These are phyloP conservation scores for Amphiprion ocellaris DNA, from an alignment of 2,113 vertebrate species.

Conservation along the genomic window DNA sequence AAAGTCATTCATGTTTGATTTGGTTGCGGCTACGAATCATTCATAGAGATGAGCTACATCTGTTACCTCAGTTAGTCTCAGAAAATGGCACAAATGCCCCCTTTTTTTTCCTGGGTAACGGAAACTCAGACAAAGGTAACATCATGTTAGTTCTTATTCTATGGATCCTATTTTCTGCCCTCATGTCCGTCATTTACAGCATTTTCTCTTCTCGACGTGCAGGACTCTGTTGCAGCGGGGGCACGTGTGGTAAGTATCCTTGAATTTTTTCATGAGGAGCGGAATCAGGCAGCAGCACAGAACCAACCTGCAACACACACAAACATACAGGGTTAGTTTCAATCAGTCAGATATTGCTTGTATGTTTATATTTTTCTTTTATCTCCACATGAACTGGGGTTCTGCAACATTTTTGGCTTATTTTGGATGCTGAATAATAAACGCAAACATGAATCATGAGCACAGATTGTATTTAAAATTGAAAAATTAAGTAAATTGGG, in stretches of 20 bases:
- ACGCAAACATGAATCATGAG: no score
- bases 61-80: conserved; percentile 1
- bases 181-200: conserved; percentile 74
- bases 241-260: conserved; percentile 84
- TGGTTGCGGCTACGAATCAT: background rate
- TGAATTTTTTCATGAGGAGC: conserved; percentile 82
- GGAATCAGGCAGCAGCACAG: conserved; percentile 86
- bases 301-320: conserved; percentile 73
- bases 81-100: background rate
- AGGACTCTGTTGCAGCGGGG: conserved; percentile 81
- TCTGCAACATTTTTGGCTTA: no score
- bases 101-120: background rate
- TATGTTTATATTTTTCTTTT: no score
- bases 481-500: no score
- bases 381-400: no score
- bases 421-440: no score
- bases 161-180: conserved; percentile 7
- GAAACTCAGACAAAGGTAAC: background rate
- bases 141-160: conserved; percentile 34
- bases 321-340: background rate
- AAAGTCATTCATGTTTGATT: conserved; percentile 22
- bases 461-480: no score
- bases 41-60: conserved; percentile 54
- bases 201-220: conserved; percentile 81
- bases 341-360: no score